Conservation (phyloP, 2,888 invertebrate species). For the Cosmia trapezina region DNA sequence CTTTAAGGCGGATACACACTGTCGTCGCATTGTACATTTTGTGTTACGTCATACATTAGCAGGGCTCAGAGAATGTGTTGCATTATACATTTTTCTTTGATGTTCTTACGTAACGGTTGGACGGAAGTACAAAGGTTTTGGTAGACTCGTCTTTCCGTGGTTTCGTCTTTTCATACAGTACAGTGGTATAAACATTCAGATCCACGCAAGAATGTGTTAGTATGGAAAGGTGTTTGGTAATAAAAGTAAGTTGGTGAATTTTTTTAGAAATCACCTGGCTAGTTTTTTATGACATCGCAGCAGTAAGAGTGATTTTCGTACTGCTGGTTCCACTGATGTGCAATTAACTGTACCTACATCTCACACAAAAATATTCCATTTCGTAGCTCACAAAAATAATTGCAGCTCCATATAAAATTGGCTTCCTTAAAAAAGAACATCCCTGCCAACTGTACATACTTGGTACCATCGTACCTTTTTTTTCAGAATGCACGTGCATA, state of each 20-base stretch:
- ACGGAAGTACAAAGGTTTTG: neutral
- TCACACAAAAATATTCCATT: constrained; percentile 1
- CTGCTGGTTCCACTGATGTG: neutral
- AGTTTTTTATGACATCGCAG: neutral
- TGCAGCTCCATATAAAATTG: constrained; percentile 34
- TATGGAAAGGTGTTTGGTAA: too few species aligned
- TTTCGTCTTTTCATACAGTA: too few species aligned
- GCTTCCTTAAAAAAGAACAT: constrained; percentile 43
- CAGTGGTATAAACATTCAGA: neutral
- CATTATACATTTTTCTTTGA: constrained; percentile 14
- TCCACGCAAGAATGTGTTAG: neutral
- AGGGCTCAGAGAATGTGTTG: constrained; percentile 1
- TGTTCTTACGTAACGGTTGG: neutral
- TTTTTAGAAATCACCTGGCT: too few species aligned
- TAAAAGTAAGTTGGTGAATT: too few species aligned
- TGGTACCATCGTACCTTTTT: constrained; percentile 59
- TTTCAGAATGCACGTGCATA: constrained; percentile 77
- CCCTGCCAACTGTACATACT: constrained; percentile 27
- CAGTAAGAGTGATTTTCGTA: neutral
- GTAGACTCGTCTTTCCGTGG: neutral
- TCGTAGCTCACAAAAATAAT: constrained; percentile 14
- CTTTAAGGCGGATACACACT: constrained; percentile 40
- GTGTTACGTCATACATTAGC: constrained; percentile 42
- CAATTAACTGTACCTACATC: neutral
- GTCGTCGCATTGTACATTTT: constrained; percentile 27